phyloP scores from a whole-genome alignment of 2,113 vertebrate species.

The Chauna torquata region DNA sequence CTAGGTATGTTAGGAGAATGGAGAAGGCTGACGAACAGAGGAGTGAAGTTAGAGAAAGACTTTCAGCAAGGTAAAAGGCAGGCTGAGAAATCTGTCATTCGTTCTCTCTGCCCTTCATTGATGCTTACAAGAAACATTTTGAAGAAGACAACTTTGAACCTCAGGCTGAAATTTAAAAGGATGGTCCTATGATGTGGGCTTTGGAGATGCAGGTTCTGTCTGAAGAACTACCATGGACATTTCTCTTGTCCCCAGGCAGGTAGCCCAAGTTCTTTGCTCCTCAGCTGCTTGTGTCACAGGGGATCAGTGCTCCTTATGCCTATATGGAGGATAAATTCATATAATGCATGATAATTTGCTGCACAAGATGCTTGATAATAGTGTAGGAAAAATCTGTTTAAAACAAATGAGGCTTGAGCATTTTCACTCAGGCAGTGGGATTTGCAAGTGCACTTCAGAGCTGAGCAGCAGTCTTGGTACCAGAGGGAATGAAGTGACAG shows the following conservation, averaged over 20 bases:
- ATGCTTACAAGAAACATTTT: neutral
- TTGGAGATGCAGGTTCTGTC: neutral
- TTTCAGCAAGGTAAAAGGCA: neutral
- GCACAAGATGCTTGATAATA: neutral
- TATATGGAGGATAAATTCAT: neutral
- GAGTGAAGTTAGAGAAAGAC: neutral
- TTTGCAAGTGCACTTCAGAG: neutral
- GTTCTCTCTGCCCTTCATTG: neutral
- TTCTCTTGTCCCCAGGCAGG: neutral
- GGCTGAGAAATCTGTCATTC: neutral
- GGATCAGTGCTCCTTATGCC: neutral
- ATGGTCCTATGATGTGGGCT: neutral
- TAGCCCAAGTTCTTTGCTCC: neutral
- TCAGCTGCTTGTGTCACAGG: neutral
- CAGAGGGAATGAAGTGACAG: constrained; percentile 31
- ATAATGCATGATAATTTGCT: neutral
- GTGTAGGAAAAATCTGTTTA: neutral
- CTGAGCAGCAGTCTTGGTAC: neutral
- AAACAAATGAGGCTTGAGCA: neutral
- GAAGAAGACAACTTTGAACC: neutral
- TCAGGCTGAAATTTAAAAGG: neutral
- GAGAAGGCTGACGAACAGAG: neutral
- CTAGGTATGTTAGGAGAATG: neutral
- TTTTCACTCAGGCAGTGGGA: neutral
- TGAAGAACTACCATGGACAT: neutral